Conservation (phyloP, 2,888 invertebrate species). For the Tipula vernalis region DNA sequence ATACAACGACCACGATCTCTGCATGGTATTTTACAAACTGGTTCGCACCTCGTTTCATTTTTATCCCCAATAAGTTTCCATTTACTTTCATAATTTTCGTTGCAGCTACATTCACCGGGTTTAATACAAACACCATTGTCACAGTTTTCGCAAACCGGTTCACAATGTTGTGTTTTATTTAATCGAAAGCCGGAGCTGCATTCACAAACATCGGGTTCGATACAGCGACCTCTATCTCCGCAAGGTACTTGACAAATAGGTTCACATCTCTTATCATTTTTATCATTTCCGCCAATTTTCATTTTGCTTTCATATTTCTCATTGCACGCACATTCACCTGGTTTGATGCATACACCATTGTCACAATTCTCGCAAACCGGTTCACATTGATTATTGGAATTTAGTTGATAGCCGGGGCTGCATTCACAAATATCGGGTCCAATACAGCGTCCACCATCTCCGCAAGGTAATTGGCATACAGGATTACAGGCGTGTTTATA, state of each 20-base stretch:
- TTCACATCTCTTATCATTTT: conserved; percentile 38
- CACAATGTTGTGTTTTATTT: not conserved
- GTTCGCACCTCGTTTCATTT: conserved; percentile 45
- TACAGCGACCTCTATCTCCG: conserved; percentile 36
- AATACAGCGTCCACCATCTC: not conserved
- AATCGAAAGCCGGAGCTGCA: not conserved
- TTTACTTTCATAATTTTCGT: not conserved
- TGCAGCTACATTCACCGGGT: conserved; percentile 4
- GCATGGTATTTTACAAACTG: conserved; percentile 60
- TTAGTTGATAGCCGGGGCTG: not conserved
- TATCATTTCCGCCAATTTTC: not conserved
- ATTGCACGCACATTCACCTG: not conserved
- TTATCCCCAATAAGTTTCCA: not conserved
- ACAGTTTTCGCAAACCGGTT: conserved; percentile 6
- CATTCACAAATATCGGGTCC: not conserved
- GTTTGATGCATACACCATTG: not conserved
- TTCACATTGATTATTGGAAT: not conserved
- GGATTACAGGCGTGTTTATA: not conserved
- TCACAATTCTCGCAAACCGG: not conserved
- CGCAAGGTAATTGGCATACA: not conserved
- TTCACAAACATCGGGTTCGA: conserved; percentile 63
- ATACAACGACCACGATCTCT: conserved; percentile 33
- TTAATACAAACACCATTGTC: conserved; percentile 4
- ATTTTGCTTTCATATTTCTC: not conserved
- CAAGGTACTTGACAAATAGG: conserved; percentile 63